Evolutionary conservation across 64 coral and sea anemone species (phyloP).

Genomic region (Montipora cactus): DNA sequence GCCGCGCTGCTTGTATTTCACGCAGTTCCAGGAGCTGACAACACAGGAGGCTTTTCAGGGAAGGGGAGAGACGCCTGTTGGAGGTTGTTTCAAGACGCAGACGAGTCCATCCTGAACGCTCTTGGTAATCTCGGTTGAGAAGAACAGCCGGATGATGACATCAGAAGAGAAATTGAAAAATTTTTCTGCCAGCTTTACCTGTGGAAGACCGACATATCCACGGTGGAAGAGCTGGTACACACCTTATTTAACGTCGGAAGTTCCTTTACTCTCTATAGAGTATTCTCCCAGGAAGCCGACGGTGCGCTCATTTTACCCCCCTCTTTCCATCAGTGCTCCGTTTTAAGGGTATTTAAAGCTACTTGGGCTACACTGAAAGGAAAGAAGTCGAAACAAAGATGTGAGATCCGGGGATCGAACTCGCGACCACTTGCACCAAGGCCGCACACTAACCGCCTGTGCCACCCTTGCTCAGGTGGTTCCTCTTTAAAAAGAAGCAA

Average conservation of each 20-base stretch:
- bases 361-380: too few species aligned
- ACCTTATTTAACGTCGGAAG: too few species aligned
- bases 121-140: constrained; percentile 36
- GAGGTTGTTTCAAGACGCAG: constrained; percentile 12
- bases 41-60: neutral
- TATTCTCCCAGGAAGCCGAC: too few species aligned
- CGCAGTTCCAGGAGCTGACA: constrained; percentile 4
- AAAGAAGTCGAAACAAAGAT: too few species aligned
- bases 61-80: neutral
- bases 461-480: neutral
- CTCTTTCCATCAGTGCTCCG: too few species aligned
- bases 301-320: too few species aligned
- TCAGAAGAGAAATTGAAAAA: constrained; percentile 5
- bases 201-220: neutral
- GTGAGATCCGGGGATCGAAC: too few species aligned
- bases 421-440: too few species aligned
- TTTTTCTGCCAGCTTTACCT: constrained; percentile 19
- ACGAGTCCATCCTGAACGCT: neutral
- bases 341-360: too few species aligned
- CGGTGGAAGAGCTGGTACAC: neutral
- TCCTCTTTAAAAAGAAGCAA: constrained; percentile 10
- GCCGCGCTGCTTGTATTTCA: constrained; percentile 9
- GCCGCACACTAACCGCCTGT: too few species aligned
- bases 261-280: too few species aligned
- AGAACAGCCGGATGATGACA: neutral